Evolutionary conservation across 2,888 invertebrate genomes (phyloP).

Genomic region (Balanococcus diminutus): DNA sequence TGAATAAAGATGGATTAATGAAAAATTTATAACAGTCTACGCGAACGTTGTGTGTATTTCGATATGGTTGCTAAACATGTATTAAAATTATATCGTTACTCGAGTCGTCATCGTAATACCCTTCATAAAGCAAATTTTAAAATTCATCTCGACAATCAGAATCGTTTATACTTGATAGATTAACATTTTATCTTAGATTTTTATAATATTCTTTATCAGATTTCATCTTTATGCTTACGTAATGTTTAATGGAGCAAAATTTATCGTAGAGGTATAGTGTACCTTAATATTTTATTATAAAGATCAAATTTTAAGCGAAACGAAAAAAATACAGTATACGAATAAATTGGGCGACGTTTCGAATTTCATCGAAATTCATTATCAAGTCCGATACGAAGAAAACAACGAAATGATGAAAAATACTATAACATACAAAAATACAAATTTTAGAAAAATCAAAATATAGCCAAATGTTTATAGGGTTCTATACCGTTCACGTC

Average conservation of each 20-base stretch:
- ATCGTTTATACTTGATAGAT: background rate
- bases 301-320: too few species aligned
- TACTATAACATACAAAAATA: too few species aligned
- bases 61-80: background rate
- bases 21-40: background rate
- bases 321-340: too few species aligned
- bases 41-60: background rate
- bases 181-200: background rate
- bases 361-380: too few species aligned
- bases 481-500: too few species aligned
- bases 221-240: background rate
- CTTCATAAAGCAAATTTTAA: background rate
- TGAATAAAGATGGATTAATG: background rate
- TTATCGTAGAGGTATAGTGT: too few species aligned
- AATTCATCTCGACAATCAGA: background rate
- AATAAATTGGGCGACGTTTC: too few species aligned
- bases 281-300: too few species aligned
- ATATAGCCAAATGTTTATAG: too few species aligned
- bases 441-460: too few species aligned
- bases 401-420: too few species aligned
- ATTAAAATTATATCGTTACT: background rate
- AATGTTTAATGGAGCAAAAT: background rate
- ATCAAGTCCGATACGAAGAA: too few species aligned
- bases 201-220: background rate
- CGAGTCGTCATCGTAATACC: background rate